These are phyloP conservation scores for Procambarus clarkii DNA, from an alignment of 1,140 invertebrate genomes.

Conservation along the genomic window DNA sequence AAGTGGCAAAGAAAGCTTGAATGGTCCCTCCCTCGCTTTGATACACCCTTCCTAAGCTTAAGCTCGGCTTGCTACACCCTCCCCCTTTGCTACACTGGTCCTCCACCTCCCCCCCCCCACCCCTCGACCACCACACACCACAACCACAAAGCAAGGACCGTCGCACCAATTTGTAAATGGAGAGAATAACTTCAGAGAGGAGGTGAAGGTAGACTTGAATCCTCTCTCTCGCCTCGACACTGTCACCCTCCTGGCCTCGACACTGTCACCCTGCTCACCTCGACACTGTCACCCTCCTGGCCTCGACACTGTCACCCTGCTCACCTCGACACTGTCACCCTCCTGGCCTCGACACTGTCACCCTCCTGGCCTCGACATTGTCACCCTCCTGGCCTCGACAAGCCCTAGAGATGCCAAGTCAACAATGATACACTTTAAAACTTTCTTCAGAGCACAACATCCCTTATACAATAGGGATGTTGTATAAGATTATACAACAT, in stretches of 20 bases:
- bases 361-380: neutral
- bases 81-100: neutral
- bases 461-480: no score
- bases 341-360: neutral
- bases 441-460: no score
- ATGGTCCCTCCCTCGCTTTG: no score
- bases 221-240: neutral
- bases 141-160: neutral
- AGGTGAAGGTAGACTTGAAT: neutral
- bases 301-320: neutral
- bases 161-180: constrained; percentile 32
- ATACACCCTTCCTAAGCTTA: neutral
- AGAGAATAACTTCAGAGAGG: constrained; percentile 22
- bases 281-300: neutral
- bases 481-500: no score
- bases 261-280: neutral
- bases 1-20: no score
- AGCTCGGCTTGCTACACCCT: neutral
- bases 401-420: no score
- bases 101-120: neutral
- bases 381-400: neutral
- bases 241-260: neutral
- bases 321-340: neutral
- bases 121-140: neutral
- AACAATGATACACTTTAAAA: no score